Evolutionary conservation across 2,888 invertebrate genomes (phyloP), one percentile per base, ranked within the genome.

Genomic region (Embidobia sp.): DNA sequence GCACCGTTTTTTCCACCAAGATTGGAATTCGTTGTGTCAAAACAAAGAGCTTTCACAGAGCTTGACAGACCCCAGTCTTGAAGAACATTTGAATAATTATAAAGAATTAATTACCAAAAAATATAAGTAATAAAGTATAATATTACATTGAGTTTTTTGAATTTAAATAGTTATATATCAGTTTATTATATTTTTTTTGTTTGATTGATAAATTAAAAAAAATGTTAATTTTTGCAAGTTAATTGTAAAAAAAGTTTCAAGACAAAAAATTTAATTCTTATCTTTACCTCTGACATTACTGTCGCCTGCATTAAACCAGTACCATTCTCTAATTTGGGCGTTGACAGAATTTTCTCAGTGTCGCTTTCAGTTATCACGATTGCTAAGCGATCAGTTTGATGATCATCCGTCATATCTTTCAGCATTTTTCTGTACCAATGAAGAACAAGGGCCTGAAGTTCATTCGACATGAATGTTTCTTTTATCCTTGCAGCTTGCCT

Each of bases 341-440:
- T 48, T 42, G 29, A 40, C 11, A 57, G 11, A 42, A 57, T 55
- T 55, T 55, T 37, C 22, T 55, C 55, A 3, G 37, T 55, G 10
- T 55, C 44, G 1, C 59, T 44, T 10, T 44, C 44, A 10, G 44
- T 11, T 19, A 59, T 40, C 6, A 31, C 11, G 15, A 44, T 59
- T 19, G 22, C 44, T n/a, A 48, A 35, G 3, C 19, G 19, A 3
- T 57, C 40, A 27, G 13, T 22, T 29, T 27, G 19, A 15, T 29
- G 3, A n/a, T 1, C 2, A 57, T 42, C 33, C 2, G 35, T 57
- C 11, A 13, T 8, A 59, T 33, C 59, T 35, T 33, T 10, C 7
- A 63, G 33, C 7, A 63, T 37, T 18, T 63, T 63, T 29, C 49
- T 37, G 13, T 63, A 48, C 63, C 57, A 57, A 31, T 57, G 57